A percentile compares a stretch with the other conserved stretches of the same genome.
These are phyloP conservation scores for Apistogramma diplotaenia DNA, from an alignment of 2,113 vertebrate species.

Conservation along the genomic window DNA sequence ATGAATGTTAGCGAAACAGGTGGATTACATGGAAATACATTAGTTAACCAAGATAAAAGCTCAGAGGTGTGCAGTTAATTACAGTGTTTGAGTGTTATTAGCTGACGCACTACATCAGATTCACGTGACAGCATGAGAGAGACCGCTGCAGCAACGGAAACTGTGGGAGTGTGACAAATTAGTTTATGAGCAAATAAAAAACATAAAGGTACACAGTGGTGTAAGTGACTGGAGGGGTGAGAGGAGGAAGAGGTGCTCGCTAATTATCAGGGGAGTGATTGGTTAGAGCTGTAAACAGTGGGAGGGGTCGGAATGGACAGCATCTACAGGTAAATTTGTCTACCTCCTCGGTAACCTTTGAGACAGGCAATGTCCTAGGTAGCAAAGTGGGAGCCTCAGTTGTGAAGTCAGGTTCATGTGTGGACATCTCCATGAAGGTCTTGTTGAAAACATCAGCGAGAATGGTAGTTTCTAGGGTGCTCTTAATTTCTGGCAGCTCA, in stretches of 20 bases:
- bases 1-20: constrained; percentile 38
- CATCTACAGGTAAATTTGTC: constrained; percentile 49
- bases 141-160: constrained; percentile 25
- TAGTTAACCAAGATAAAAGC: constrained; percentile 24
- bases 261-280: constrained; percentile 47
- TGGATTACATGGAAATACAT: constrained; percentile 6
- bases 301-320: background rate
- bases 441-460: constrained; percentile 19
- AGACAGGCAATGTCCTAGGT: constrained; percentile 49
- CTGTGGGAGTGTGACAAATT: constrained; percentile 20
- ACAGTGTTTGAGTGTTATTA: constrained; percentile 32
- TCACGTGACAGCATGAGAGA: constrained; percentile 33
- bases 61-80: constrained; percentile 57
- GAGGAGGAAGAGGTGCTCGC: constrained; percentile 37
- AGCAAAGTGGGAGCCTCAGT: constrained; percentile 32
- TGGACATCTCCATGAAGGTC: constrained; percentile 59
- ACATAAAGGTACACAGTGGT: constrained; percentile 40
- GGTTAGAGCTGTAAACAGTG: constrained; percentile 44
- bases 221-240: constrained; percentile 10
- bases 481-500: constrained; percentile 29
- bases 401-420: constrained; percentile 38
- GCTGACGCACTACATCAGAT: constrained; percentile 39
- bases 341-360: constrained; percentile 72
- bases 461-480: background rate
- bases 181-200: constrained; percentile 20